phyloP scores from a whole-genome alignment of 2,113 vertebrate genomes.

The Gymnarchus niloticus region DNA sequence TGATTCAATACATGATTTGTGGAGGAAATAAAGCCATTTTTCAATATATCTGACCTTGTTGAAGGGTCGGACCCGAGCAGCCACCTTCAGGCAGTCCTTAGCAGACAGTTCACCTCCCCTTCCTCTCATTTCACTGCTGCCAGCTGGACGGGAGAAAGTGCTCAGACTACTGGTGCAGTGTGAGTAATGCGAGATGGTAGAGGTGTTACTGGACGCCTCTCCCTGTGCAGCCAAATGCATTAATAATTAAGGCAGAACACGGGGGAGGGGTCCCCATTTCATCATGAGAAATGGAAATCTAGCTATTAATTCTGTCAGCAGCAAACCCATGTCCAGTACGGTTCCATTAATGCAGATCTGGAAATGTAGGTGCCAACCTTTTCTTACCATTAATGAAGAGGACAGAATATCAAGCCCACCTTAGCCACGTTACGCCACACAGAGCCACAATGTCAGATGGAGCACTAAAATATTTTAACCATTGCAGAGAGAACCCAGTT shows the following conservation, averaged over 20 bases:
- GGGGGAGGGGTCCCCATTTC: too few species aligned
- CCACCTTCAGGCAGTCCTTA: conserved; percentile 69
- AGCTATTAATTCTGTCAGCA: not conserved
- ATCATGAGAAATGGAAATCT: not conserved
- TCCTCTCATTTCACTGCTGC: conserved; percentile 38
- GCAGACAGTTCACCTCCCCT: conserved; percentile 48
- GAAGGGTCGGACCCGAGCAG: conserved; percentile 69
- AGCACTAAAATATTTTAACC: not conserved
- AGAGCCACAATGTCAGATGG: not conserved
- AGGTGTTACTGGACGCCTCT: conserved; percentile 47
- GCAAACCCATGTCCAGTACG: not conserved
- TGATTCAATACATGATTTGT: not conserved
- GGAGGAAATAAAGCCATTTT: not conserved
- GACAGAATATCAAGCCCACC: not conserved
- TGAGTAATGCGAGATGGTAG: conserved; percentile 14
- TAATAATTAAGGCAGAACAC: conserved; percentile 1
- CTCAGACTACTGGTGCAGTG: not conserved
- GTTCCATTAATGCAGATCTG: too few species aligned
- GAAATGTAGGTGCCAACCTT: not conserved
- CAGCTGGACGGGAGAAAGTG: not conserved
- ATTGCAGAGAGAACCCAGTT: not conserved
- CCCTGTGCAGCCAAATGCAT: conserved; percentile 16
- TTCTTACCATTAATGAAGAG: not conserved
- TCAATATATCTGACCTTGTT: conserved; percentile 67
- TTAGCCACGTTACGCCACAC: too few species aligned